Evolutionary conservation across 2,113 vertebrate genomes (phyloP), one percentile per base, ranked within the genome.

Genomic region (Bubo bubo): DNA sequence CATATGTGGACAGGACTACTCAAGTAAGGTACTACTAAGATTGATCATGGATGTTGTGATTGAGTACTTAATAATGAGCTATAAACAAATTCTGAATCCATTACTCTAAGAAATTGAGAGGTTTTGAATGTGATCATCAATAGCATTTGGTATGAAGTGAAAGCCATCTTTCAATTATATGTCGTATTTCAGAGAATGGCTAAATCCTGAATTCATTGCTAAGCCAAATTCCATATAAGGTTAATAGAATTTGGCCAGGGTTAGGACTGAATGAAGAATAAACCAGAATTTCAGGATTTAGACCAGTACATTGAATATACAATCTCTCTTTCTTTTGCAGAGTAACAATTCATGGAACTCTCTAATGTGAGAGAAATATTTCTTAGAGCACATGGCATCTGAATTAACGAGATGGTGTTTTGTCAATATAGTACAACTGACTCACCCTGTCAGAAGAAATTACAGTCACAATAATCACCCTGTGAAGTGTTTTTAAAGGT

Each of bases 401-500:
- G 71, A 90, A 37, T 83, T 79, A 58, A 64, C 3, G 6, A 81
- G 52, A 27, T 10, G 10, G 41, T 87, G 24, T 95, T 93, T 85
- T 77, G 58, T 79, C 34, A 39, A 53, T 8, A 21, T 34, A 45
- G 34, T 58, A 9, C 43, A 60, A 58, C 60, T 85, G 84, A 84
- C 20, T 92, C 35, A 79, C 17, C 52, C 58, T 79, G 41, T 75
- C 76, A 89, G 73, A 68, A 92, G 76, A 89, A 91, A 86, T 55
- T 84, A 39, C 47, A 89, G 58, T 63, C 26, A 52, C 35, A 68
- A n/a, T 87, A 91, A 87, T 68, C 35, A 35, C n/a, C 70, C 28
- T 84, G 79, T 60, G 62, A 93, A 79, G 4, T 55, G 45, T 43
- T 93, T 91, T 91, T 64, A 79, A 95, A 81, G 93, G 66, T 96